phyloP scores from a whole-genome alignment of 2,113 vertebrate genomes.

The Scatophagus argus region DNA sequence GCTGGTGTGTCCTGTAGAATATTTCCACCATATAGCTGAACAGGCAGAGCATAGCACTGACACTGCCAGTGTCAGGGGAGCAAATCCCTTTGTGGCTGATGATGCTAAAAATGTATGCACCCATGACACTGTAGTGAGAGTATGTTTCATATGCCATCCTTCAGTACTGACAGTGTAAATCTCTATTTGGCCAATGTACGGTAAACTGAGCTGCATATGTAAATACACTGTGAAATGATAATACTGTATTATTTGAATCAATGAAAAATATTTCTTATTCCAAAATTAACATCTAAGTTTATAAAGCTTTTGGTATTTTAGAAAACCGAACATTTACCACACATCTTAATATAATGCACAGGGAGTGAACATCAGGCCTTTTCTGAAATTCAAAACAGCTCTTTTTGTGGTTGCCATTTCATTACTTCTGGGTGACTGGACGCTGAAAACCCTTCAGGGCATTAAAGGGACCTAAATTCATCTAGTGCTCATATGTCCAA shows the following conservation, averaged over 20 bases:
- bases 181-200: background rate
- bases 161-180: background rate
- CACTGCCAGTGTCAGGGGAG: slow-evolving; percentile 38
- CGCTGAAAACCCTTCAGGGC: slow-evolving; percentile 63
- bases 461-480: slow-evolving; percentile 62
- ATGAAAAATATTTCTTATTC: background rate
- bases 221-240: background rate
- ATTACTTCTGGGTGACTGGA: slow-evolving; percentile 71
- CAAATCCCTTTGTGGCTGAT: slow-evolving; percentile 41
- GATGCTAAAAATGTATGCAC: slow-evolving; percentile 61
- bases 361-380: slow-evolving; percentile 42
- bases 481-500: slow-evolving; percentile 33
- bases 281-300: background rate
- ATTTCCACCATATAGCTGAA: slow-evolving; percentile 30
- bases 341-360: background rate
- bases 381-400: slow-evolving; percentile 59
- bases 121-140: slow-evolving; percentile 15
- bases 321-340: background rate
- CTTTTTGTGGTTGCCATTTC: slow-evolving; percentile 59
- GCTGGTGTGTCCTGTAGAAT: slow-evolving; percentile 14
- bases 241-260: too few relatives aligned
- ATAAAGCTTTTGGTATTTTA: background rate
- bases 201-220: background rate
- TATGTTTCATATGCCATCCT: slow-evolving; percentile 7
- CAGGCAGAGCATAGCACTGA: slow-evolving; percentile 33